A percentile compares a stretch with the other conserved stretches of the same genome.
phyloP scores from a whole-genome alignment of 1,140 invertebrate species.

The Pachypeltis micranthus region DNA sequence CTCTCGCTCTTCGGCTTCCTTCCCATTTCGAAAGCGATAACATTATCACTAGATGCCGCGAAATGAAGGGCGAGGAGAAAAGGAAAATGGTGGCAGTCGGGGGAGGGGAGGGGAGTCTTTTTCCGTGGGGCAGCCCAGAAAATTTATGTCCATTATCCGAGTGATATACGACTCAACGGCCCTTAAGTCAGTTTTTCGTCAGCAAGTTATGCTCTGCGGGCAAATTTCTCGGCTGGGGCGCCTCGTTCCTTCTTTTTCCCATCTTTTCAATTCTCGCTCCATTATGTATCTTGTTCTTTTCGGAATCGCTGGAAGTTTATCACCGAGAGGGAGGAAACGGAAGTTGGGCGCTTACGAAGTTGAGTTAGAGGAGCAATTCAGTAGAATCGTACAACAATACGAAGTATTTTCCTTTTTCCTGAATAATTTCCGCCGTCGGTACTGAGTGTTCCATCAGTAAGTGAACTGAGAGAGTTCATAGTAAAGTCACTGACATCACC shows the following conservation, averaged over 20 bases:
- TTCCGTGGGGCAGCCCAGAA: neutral
- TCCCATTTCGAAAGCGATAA: constrained; percentile 1
- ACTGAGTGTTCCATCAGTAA: too few relatives aligned
- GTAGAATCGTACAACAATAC: too few relatives aligned
- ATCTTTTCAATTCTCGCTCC: too few relatives aligned
- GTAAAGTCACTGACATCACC: too few relatives aligned
- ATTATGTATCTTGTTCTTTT: constrained; percentile 6
- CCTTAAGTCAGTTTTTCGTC: constrained; percentile 17
- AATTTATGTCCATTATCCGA: constrained; percentile 16
- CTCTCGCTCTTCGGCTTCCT: neutral
- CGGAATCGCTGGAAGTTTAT: too few relatives aligned
- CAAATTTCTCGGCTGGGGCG: constrained; percentile 8
- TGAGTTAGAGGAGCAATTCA: too few relatives aligned
- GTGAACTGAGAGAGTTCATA: too few relatives aligned
- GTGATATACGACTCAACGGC: constrained; percentile 11
- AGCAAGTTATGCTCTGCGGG: constrained; percentile 15
- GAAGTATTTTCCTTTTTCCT: too few relatives aligned
- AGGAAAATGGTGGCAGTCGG: neutral
- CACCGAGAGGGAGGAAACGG: too few relatives aligned
- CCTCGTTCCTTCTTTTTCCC: too few relatives aligned
- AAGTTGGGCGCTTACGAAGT: too few relatives aligned
- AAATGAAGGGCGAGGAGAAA: neutral
- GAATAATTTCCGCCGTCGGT: too few relatives aligned
- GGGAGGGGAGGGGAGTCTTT: neutral
- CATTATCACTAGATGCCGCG: constrained; percentile 11